Base-by-base conservation (phyloP, 1,140 invertebrate species). In the Euborellia annulipes region DNA sequence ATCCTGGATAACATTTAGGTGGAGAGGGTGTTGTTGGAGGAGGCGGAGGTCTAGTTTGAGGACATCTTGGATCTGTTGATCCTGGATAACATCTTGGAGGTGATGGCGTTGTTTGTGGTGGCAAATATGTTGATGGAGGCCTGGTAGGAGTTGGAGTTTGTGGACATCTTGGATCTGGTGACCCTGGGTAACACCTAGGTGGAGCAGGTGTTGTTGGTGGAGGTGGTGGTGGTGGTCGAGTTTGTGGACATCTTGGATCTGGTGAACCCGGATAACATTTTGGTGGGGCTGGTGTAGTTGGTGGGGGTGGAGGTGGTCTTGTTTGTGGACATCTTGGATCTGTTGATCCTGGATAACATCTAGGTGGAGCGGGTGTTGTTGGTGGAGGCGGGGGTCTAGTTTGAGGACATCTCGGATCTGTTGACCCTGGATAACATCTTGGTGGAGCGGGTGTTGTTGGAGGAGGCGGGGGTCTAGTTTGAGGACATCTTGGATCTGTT, bases 1-100 rank as follows among this genome's bases (percentile, higher is more conserved):
- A 72, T 32, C 73, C 73, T 3, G 71, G 71, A 47, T 68, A 73
- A 51, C 71, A 73, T 23, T 49, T 48, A 13, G 50, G 54, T 42
- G 50, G 54, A 19, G 54, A 55, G 38, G 50, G 48, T 36, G 50
- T 48, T 16, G 59, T 52, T 36, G 58, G 54, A 8, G 48, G 55
- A 1, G 45, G 22, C 23, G 21, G 36, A n/a, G 45, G 16, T 46
- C n/a, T 19, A 27, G 23, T 27, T 46, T 47, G 46, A 3, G 50
- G 57, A 47, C 60, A 61, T 42, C 56, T 54, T 13, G 57, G 57
- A 49, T 60, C 56, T 8, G 48, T 51, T 0, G 52, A 54, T 30
- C 58, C 58, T 27, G 55, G 55, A 38, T 44, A 57, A 43, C 58
- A 59, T 2, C 13, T 19, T 11, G 50, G 52, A 23, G 48, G 41